Percentiles rank a stretch among this genome's conserved stretches.
Conservation (phyloP, 2,888 invertebrate species). For the Phalangium opilio region DNA sequence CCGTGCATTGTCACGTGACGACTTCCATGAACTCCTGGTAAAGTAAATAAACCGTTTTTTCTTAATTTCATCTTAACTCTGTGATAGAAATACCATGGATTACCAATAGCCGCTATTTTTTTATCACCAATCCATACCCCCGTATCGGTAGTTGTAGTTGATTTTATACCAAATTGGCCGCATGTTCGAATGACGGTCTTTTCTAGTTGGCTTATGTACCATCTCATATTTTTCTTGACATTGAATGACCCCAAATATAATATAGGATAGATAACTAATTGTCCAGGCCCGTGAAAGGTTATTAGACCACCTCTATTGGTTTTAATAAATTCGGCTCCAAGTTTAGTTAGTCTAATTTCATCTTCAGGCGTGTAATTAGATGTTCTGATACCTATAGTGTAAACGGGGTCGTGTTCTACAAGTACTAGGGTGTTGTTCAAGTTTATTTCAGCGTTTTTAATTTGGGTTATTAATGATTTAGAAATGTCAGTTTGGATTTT, state of each 20-base stretch:
- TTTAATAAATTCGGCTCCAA: conserved; percentile 65
- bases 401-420: conserved; percentile 63
- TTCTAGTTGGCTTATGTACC: conserved; percentile 65
- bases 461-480: no score
- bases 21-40: conserved; percentile 60
- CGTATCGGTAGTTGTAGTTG: conserved; percentile 57
- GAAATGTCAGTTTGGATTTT: no score
- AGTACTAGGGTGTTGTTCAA: conserved; percentile 12
- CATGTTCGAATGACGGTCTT: conserved; percentile 59
- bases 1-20: conserved; percentile 88
- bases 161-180: conserved; percentile 50
- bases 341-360: conserved; percentile 41
- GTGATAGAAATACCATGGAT: no score
- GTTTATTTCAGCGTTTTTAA: no score
- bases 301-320: conserved; percentile 92
- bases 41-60: conserved; percentile 9
- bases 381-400: conserved; percentile 77
- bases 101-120: conserved; percentile 81
- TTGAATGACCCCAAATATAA: conserved; percentile 62
- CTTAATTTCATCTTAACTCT: no score
- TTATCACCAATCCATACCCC: conserved; percentile 75
- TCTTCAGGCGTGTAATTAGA: conserved; percentile 51
- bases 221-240: conserved; percentile 48
- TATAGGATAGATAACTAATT: conserved; percentile 88
- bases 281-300: conserved; percentile 97